Evolutionary conservation across 2,797 vertebrate species (phyloP), one percentile per base, ranked within the genome.

Genomic region (Poliocrania exsul): DNA sequence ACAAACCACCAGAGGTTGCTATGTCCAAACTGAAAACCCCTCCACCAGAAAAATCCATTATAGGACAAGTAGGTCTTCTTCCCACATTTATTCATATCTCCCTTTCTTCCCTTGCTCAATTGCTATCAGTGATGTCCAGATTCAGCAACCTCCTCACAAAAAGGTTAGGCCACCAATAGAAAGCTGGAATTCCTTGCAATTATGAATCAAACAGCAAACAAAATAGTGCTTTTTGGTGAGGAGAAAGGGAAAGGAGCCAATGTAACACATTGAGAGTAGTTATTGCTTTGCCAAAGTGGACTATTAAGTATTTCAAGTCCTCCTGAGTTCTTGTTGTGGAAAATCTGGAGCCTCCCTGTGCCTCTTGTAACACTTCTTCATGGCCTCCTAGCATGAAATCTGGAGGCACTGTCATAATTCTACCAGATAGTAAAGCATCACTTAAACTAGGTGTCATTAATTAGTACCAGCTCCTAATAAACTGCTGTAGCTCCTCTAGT

Each of bases 1-100:
- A 11, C 26, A 73, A 79, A 11, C 71, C 83, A 3, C 81, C 65
- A 94, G 95, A 93, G 91, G 67, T 5, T 92, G 88, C 93, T 85
- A 21, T 88, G 67, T 90, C 19, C 87, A 73, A 89, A 66, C 35
- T 9, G 16, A 54, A 65, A 37, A 2, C 3, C 4, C 7, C 33
- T 46, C 19, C 21, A 35, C 10, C 5, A 7, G 37, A 50, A 13
- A 23, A 26, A n/a, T 60, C 20, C 24, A 14, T 11, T 19, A 28
- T 2, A 73, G 44, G 19, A 35, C 8, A 61, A 53, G 4, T 10
- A 49, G 10, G 3, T 88, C 20, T 77, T 61, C 16, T 14, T 50
- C 11, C 9, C 33, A 14, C 19, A 2, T 0, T 4, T 24, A 46
- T 72, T 79, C 10, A 1, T 51, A 20, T 21, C 17, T 77, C 31